phyloP scores from a whole-genome alignment of 2,113 vertebrate species.

The Proterorhinus semilunaris region DNA sequence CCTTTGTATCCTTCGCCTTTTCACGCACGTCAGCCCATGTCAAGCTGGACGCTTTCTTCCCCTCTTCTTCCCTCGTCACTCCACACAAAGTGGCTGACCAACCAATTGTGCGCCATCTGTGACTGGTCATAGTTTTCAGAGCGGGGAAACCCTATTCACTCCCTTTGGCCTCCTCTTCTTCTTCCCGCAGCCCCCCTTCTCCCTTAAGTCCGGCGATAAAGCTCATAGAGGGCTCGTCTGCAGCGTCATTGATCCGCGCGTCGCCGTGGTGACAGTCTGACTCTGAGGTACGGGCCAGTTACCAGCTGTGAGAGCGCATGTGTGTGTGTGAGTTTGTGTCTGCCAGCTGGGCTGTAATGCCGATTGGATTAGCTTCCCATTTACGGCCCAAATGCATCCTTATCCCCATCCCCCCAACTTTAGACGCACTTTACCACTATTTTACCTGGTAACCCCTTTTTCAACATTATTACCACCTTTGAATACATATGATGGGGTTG shows the following conservation, averaged over 20 bases:
- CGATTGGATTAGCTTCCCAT: constrained; percentile 77
- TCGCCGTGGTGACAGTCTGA: constrained; percentile 65
- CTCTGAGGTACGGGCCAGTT: constrained; percentile 58
- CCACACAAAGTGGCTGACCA: constrained; percentile 47
- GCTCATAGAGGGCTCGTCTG: constrained; percentile 54
- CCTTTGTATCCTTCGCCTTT: background rate
- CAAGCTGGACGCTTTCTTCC: constrained; percentile 2
- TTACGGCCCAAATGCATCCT: constrained; percentile 70
- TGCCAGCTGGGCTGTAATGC: constrained; percentile 72
- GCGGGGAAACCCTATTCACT: constrained; percentile 51
- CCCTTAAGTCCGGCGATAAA: constrained; percentile 7
- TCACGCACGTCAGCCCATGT: background rate
- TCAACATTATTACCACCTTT: background rate
- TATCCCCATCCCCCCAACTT: constrained; percentile 31
- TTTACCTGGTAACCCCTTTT: constrained; percentile 16
- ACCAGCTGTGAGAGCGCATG: constrained; percentile 63
- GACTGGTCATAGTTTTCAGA: constrained; percentile 50
- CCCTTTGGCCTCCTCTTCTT: constrained; percentile 23
- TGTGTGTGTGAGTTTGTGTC: constrained; percentile 38
- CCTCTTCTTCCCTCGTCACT: constrained; percentile 26
- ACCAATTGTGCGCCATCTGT: constrained; percentile 69
- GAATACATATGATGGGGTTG: background rate
- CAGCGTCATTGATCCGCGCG: constrained; percentile 67
- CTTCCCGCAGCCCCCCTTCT: constrained; percentile 6
- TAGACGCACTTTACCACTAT: constrained; percentile 17